These are phyloP conservation scores for Imbricaverruca yamaguchii DNA, from an alignment of 2,888 invertebrate genomes.

Conservation along the genomic window DNA sequence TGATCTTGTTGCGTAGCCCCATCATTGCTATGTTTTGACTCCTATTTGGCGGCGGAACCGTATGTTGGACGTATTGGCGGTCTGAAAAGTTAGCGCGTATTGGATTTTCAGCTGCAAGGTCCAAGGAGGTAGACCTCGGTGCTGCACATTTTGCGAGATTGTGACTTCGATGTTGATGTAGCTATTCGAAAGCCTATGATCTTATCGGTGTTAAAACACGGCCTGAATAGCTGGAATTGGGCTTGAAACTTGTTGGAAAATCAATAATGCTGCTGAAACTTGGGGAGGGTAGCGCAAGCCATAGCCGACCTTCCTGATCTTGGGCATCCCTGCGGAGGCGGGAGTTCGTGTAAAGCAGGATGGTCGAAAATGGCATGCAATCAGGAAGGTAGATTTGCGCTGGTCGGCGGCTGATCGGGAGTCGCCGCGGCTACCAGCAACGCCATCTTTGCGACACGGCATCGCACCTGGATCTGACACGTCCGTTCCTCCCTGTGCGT, in stretches of 20 bases:
- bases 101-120: not conserved
- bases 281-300: not conserved
- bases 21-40: constrained; percentile 3
- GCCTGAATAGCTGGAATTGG: not conserved
- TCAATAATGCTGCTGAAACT: constrained; percentile 12
- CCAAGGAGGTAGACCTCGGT: too few relatives aligned
- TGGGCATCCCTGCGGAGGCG: not conserved
- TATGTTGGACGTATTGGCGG: not conserved
- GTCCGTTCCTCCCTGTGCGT: not conserved
- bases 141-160: not conserved
- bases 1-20: not conserved
- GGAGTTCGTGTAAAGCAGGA: not conserved
- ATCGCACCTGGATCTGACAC: not conserved
- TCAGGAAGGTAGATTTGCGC: not conserved
- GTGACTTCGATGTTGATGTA: not conserved
- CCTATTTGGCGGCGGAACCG: constrained; percentile 5
- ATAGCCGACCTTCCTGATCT: constrained; percentile 7
- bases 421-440: not conserved
- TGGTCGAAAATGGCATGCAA: not conserved
- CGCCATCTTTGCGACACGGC: not conserved
- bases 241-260: not conserved
- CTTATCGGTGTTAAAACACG: not conserved
- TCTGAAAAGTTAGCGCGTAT: not conserved
- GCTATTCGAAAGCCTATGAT: not conserved
- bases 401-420: not conserved